phyloP scores from a whole-genome alignment of 2,888 invertebrate genomes.

The Plutella xylostella region DNA sequence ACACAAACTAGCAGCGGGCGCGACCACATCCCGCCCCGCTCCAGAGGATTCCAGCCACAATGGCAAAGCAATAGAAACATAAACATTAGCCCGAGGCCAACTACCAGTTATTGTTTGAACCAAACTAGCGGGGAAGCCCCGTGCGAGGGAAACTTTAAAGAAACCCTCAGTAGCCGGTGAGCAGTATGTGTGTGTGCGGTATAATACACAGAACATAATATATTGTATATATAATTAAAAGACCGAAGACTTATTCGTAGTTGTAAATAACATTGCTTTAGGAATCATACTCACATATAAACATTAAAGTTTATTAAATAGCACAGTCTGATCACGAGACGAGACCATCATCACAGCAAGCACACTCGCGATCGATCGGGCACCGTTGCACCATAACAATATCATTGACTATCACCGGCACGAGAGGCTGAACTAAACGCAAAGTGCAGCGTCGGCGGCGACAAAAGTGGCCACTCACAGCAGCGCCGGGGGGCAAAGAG shows the following conservation, averaged over 20 bases:
- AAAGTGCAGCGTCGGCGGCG: not conserved
- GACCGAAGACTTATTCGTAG: too few relatives aligned
- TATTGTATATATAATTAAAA: too few relatives aligned
- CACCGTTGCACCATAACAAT: not conserved
- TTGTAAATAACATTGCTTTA: too few relatives aligned
- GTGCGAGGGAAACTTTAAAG: conserved; percentile 7
- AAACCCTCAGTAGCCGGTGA: conserved; percentile 3
- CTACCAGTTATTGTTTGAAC: conserved; percentile 61
- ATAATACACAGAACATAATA: too few relatives aligned
- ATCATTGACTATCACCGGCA: not conserved
- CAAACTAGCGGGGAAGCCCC: conserved; percentile 34
- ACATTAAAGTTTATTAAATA: too few relatives aligned
- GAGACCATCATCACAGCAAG: not conserved
- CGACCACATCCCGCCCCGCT: too few relatives aligned
- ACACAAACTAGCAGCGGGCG: too few relatives aligned
- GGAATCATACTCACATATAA: too few relatives aligned
- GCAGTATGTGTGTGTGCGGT: not conserved
- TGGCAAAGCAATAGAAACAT: conserved; percentile 53
- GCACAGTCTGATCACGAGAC: too few relatives aligned
- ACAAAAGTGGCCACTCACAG: conserved; percentile 26
- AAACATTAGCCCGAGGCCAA: conserved; percentile 48
- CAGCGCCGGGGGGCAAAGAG: conserved; percentile 41
- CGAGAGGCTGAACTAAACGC: conserved; percentile 1
- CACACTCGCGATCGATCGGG: too few relatives aligned
- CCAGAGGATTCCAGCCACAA: conserved; percentile 42